phyloP scores from a whole-genome alignment of 1,140 invertebrate species.

The Nylanderia fulva region DNA sequence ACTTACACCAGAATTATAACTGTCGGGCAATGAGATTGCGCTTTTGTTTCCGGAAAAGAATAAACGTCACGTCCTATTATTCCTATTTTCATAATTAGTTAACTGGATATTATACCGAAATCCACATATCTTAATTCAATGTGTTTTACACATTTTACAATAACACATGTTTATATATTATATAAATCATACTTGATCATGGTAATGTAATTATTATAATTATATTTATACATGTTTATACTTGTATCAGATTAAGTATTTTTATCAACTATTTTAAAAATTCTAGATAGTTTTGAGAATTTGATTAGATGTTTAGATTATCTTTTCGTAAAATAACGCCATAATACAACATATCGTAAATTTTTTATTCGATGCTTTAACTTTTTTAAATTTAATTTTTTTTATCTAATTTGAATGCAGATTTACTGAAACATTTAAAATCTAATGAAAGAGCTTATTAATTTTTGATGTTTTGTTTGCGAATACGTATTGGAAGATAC shows the following conservation, averaged over 20 bases:
- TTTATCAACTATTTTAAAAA: neutral
- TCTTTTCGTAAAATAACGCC: no score
- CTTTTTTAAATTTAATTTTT: no score
- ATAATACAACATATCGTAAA: no score
- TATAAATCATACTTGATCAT: conserved; percentile 8
- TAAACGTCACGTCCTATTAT: conserved; percentile 53
- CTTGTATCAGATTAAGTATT: neutral
- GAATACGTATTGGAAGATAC: no score
- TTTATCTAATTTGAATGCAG: no score
- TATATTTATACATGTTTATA: neutral
- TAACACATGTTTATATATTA: neutral
- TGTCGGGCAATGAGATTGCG: conserved; percentile 22
- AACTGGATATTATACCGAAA: conserved; percentile 26
- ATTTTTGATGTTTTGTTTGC: no score
- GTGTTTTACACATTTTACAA: conserved; percentile 23
- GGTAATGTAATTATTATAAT: conserved; percentile 25
- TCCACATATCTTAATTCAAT: neutral
- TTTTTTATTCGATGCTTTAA: no score
- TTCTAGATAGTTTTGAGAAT: no score
- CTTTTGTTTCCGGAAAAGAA: conserved; percentile 49
- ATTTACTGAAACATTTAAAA: no score
- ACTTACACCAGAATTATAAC: conserved; percentile 51
- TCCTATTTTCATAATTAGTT: conserved; percentile 48
- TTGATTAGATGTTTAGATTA: no score
- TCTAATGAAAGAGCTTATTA: no score